These are phyloP conservation scores for Chrysolina americana DNA, from an alignment of 2,888 invertebrate genomes.

Conservation along the genomic window DNA sequence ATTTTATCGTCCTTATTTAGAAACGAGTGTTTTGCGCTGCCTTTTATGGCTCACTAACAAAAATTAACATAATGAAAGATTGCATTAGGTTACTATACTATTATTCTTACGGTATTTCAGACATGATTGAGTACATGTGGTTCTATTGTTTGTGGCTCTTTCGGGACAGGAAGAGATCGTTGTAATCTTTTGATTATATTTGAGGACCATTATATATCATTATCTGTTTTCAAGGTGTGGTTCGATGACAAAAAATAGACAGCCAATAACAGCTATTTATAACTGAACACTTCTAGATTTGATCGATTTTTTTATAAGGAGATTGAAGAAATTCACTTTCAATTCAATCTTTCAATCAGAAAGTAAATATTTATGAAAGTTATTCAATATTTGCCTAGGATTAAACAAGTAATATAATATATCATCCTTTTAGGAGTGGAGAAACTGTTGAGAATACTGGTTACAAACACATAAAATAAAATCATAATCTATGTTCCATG, in stretches of 20 bases:
- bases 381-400: no score
- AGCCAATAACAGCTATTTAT: no score
- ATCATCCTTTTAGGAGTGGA: no score
- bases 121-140: neutral
- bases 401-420: no score
- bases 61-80: conserved; percentile 11
- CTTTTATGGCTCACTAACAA: conserved; percentile 7
- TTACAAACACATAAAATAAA: no score
- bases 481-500: no score
- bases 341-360: no score
- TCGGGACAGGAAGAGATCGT: neutral
- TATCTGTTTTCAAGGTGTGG: neutral
- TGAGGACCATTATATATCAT: neutral
- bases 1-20: conserved; percentile 11
- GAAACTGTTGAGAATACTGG: no score
- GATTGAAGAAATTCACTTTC: no score
- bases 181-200: neutral
- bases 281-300: no score
- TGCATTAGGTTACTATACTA: neutral
- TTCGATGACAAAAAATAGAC: neutral
- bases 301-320: no score
- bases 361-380: no score
- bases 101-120: conserved; percentile 8
- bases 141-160: neutral
- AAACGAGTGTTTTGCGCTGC: neutral